Evolutionary conservation across 2,888 invertebrate genomes (phyloP).

Genomic region (Hypsopygia costalis): DNA sequence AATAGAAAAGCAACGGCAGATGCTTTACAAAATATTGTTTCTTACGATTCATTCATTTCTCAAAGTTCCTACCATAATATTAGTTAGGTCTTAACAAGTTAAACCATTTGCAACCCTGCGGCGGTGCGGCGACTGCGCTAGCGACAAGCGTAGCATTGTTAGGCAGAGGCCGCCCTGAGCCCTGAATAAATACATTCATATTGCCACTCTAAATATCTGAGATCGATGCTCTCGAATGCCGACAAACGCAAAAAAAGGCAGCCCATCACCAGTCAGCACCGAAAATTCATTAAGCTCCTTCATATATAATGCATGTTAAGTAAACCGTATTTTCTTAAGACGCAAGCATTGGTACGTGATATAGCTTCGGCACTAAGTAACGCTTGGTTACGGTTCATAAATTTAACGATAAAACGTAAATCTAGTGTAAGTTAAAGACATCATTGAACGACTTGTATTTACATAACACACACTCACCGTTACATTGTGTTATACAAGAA

Average conservation of each 20-base stretch:
- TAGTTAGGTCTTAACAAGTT: too few relatives aligned
- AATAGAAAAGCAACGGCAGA: too few relatives aligned
- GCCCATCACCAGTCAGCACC: conserved; percentile 27
- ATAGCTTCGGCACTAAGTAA: neutral
- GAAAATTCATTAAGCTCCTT: conserved; percentile 15
- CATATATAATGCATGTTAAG: neutral
- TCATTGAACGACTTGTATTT: too few relatives aligned
- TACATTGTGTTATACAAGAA: conserved; percentile 1
- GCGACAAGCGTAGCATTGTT: conserved; percentile 79
- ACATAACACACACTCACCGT: neutral
- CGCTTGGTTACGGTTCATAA: conserved; percentile 7
- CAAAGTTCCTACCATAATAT: too few relatives aligned
- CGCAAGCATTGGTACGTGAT: too few relatives aligned
- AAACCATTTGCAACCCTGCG: conserved; percentile 43
- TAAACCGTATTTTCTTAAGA: neutral
- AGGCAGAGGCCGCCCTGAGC: conserved; percentile 69
- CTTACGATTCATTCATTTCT: too few relatives aligned
- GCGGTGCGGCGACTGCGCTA: conserved; percentile 53
- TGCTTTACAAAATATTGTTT: too few relatives aligned
- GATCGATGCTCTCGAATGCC: conserved; percentile 52
- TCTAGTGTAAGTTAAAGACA: conserved; percentile 7
- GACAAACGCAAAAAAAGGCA: conserved; percentile 37
- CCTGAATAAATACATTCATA: conserved; percentile 80
- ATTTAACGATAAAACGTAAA: conserved; percentile 1
- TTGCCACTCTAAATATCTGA: conserved; percentile 77